Evolutionary conservation across 2,113 vertebrate species (phyloP).

Genomic region (Lichenostomus cassidix): DNA sequence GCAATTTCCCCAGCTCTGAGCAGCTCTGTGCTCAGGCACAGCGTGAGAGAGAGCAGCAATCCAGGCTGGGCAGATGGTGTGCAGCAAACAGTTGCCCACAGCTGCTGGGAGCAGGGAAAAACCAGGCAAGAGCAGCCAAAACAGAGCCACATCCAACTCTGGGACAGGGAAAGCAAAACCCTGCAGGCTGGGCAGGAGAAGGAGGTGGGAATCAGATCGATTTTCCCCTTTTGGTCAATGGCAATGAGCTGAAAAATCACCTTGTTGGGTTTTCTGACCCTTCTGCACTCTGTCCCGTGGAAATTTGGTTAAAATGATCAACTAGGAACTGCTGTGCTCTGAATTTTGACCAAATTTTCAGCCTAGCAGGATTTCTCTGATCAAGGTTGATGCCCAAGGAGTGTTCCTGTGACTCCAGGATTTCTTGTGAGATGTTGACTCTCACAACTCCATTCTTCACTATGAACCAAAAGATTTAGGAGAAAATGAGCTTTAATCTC

Average conservation of each 20-base stretch:
- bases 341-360: neutral
- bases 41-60: neutral
- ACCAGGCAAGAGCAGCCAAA: slow-evolving; percentile 14
- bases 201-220: neutral
- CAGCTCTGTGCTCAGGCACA: neutral
- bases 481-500: neutral
- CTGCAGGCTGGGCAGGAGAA: neutral
- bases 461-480: neutral
- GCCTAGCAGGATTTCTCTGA: neutral
- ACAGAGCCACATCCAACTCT: neutral
- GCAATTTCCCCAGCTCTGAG: neutral
- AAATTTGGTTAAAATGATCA: neutral
- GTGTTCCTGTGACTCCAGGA: neutral
- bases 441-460: neutral
- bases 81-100: neutral
- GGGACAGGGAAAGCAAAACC: neutral
- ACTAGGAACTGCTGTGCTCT: accelerated
- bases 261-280: neutral
- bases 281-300: accelerated
- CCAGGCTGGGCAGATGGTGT: slow-evolving; percentile 44
- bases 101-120: slow-evolving; percentile 42
- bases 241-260: neutral
- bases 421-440: neutral
- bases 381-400: neutral
- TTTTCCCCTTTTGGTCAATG: neutral